phyloP scores from a whole-genome alignment of 1,140 invertebrate species.

The Tetramorium parvispinum region DNA sequence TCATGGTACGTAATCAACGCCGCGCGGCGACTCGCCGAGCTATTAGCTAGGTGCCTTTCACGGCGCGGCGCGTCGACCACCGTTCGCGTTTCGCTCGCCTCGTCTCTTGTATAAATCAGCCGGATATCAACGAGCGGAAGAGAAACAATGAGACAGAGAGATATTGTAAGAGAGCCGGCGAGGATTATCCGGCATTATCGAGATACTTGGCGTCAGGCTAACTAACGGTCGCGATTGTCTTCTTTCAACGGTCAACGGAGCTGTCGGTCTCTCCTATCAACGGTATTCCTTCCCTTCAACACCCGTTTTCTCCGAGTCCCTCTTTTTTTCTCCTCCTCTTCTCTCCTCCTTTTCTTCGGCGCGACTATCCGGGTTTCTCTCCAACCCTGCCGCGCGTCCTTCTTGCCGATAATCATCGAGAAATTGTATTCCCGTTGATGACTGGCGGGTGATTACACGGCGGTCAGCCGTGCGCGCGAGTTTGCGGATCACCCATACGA shows the following conservation, averaged over 20 bases:
- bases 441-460: slow-evolving; percentile 57
- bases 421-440: slow-evolving; percentile 56
- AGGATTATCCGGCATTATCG: slow-evolving; percentile 34
- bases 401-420: slow-evolving; percentile 52
- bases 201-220: slow-evolving; percentile 4
- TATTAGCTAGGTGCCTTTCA: slow-evolving; percentile 58
- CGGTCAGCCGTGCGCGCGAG: slow-evolving; percentile 19
- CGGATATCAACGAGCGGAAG: slow-evolving; percentile 38
- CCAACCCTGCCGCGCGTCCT: neutral
- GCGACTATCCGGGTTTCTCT: slow-evolving; percentile 9
- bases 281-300: neutral
- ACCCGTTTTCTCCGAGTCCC: slow-evolving; percentile 18
- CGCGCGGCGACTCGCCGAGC: slow-evolving; percentile 14
- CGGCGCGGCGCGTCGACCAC: slow-evolving; percentile 26
- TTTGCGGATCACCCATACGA: slow-evolving; percentile 47
- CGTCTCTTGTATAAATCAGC: slow-evolving; percentile 42
- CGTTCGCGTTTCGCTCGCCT: slow-evolving; percentile 5
- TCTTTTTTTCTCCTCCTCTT: too few relatives aligned
- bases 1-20: slow-evolving; percentile 56
- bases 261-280: neutral
- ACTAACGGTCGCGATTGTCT: slow-evolving; percentile 31
- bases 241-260: neutral
- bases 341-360: neutral
- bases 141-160: slow-evolving; percentile 45
- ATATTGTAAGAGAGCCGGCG: slow-evolving; percentile 19